Evolutionary conservation across 2,113 vertebrate genomes (phyloP).

Genomic region (Lipophrys pholis): DNA sequence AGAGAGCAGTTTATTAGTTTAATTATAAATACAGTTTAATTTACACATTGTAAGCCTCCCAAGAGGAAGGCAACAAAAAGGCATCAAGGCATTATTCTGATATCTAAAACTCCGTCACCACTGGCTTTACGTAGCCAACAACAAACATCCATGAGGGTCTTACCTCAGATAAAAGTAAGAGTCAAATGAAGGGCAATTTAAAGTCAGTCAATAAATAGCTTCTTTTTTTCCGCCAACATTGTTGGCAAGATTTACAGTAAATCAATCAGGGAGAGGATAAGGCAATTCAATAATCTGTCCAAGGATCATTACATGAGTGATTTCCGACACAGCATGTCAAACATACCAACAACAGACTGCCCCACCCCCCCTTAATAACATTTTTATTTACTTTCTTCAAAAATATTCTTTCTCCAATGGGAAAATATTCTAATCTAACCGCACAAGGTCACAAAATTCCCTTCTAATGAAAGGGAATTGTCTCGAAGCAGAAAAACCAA

Average conservation of each 20-base stretch:
- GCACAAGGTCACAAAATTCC: slow-evolving; percentile 37
- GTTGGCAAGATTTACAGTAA: slow-evolving; percentile 50
- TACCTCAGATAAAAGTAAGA: slow-evolving; percentile 30
- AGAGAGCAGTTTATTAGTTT: slow-evolving; percentile 77
- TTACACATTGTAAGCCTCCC: slow-evolving; percentile 80
- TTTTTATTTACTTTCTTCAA: slow-evolving; percentile 17
- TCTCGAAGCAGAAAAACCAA: slow-evolving; percentile 43
- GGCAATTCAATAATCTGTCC: slow-evolving; percentile 61
- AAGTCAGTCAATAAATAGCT: slow-evolving; percentile 37
- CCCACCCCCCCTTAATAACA: neutral
- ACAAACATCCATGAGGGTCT: slow-evolving; percentile 52
- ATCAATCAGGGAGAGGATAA: slow-evolving; percentile 54
- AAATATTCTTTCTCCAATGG: neutral
- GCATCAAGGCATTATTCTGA: slow-evolving; percentile 85
- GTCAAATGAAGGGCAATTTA: slow-evolving; percentile 39
- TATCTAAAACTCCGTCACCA: slow-evolving; percentile 74
- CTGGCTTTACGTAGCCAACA: slow-evolving; percentile 40
- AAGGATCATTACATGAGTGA: slow-evolving; percentile 37
- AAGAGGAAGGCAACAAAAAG: slow-evolving; percentile 84
- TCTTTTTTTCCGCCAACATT: slow-evolving; percentile 17
- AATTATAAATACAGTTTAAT: slow-evolving; percentile 84
- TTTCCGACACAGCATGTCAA: slow-evolving; percentile 39
- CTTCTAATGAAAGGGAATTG: slow-evolving; percentile 26
- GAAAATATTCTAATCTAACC: slow-evolving; percentile 22
- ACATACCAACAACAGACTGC: slow-evolving; percentile 19